Evolutionary conservation across 2,888 invertebrate genomes (phyloP).

Genomic region (Tachina fera): DNA sequence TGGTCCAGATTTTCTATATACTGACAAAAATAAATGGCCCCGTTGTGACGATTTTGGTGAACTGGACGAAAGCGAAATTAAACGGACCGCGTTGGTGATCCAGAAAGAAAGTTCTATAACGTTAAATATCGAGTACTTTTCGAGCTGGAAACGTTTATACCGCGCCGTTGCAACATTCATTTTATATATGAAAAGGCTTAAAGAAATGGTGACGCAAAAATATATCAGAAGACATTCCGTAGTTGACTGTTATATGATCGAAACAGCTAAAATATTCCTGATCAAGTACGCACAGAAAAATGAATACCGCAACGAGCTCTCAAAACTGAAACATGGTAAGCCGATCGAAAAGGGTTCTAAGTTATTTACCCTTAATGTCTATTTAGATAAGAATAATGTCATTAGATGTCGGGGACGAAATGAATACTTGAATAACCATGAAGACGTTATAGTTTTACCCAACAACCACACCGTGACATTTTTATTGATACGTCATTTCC

Average conservation of each 20-base stretch:
- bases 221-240: not conserved
- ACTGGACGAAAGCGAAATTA: constrained; percentile 16
- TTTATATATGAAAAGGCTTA: not conserved
- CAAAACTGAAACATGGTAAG: not conserved
- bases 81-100: not conserved
- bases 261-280: not conserved
- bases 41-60: constrained; percentile 49
- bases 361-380: not conserved
- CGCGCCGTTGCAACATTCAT: not conserved
- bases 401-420: not conserved
- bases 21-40: constrained; percentile 52
- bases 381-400: not conserved
- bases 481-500: constrained; percentile 20
- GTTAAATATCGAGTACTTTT: constrained; percentile 1
- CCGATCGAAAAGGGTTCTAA: not conserved
- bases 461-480: not conserved
- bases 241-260: not conserved
- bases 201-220: not conserved
- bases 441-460: not conserved
- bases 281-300: not conserved
- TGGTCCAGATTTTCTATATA: constrained; percentile 9
- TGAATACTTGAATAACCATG: constrained; percentile 32
- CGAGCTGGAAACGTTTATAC: not conserved
- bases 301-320: not conserved
- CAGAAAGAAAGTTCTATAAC: not conserved